Evolutionary conservation across 2,113 vertebrate species (phyloP).

Genomic region (Phalacrocorax carbo): DNA sequence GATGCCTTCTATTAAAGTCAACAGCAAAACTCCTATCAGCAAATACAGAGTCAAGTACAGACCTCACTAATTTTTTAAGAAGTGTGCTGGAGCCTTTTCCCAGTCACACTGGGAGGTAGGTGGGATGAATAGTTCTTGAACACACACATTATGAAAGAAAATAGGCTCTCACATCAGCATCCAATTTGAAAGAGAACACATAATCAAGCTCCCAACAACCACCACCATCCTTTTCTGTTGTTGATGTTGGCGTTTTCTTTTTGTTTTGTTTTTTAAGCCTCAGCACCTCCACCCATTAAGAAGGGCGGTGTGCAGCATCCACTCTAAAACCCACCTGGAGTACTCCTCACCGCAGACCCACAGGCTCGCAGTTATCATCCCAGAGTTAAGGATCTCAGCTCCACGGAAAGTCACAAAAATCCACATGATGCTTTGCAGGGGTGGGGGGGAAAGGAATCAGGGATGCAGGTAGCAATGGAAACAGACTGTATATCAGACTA

Average conservation of each 20-base stretch:
- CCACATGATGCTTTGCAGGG: neutral
- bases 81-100: neutral
- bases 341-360: neutral
- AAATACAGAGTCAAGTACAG: neutral
- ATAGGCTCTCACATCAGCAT: neutral
- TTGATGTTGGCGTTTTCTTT: neutral
- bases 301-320: neutral
- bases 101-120: neutral
- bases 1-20: neutral
- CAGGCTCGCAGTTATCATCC: fast-evolving
- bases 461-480: neutral
- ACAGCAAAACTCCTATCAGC: neutral
- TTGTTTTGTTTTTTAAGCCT: neutral
- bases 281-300: neutral
- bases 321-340: neutral
- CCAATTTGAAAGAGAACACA: neutral
- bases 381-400: neutral
- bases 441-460: fast-evolving
- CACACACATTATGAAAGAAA: neutral
- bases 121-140: neutral
- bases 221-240: neutral
- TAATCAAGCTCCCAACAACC: neutral
- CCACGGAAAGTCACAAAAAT: neutral
- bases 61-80: neutral
- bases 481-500: neutral